Evolutionary conservation across 2,113 vertebrate genomes (phyloP).

Genomic region (Emydocephalus ijimae): DNA sequence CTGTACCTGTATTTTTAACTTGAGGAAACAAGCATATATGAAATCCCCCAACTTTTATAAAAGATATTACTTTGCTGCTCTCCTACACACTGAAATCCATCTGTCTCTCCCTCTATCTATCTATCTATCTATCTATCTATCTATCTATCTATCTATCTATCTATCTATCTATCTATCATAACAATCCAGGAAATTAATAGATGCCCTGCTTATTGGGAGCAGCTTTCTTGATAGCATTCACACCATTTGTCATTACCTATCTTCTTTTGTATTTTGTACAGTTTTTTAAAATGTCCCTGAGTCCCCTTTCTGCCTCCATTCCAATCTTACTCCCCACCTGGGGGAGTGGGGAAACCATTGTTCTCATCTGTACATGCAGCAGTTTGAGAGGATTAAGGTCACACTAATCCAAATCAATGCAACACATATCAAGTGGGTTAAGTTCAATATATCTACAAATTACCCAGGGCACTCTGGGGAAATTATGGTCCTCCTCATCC

Average conservation of each 20-base stretch:
- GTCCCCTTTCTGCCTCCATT: not conserved
- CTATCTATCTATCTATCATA: not conserved
- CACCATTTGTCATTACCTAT: not conserved
- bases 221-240: not conserved
- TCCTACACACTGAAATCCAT: too few relatives aligned
- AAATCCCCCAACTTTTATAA: not conserved
- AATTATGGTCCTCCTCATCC: not conserved
- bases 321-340: not conserved
- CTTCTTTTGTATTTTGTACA: not conserved
- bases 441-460: not conserved
- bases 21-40: not conserved
- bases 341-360: fast-evolving
- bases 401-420: not conserved
- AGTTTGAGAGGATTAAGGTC: not conserved
- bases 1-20: not conserved
- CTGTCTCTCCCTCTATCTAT: too few relatives aligned
- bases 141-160: not conserved
- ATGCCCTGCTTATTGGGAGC: not conserved
- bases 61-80: not conserved
- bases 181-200: not conserved
- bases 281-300: not conserved
- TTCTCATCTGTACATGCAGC: not conserved
- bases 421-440: not conserved
- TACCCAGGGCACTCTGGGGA: not conserved
- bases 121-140: not conserved